Conservation (phyloP, 2,888 invertebrate genomes). For the Eucera pruinosa region DNA sequence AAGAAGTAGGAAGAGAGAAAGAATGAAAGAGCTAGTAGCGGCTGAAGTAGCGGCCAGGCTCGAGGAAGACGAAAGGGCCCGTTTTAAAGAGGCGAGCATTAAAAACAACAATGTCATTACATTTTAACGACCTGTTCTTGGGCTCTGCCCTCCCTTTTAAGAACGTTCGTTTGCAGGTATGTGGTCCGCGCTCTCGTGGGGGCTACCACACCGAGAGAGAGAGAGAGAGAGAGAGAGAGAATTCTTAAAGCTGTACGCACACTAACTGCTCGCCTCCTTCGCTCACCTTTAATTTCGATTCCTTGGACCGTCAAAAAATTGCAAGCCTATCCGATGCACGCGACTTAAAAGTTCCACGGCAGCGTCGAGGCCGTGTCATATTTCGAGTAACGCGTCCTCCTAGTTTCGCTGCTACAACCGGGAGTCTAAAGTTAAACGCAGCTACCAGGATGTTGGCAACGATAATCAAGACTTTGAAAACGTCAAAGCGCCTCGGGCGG, state of each 20-base stretch:
- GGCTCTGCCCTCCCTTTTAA: conserved; percentile 75
- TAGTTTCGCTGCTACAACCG: not conserved
- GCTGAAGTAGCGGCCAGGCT: conserved; percentile 83
- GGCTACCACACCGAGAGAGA: conserved; percentile 61
- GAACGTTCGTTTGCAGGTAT: conserved; percentile 77
- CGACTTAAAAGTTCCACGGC: not conserved
- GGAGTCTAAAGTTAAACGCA: conserved; percentile 15
- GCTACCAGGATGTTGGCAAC: not conserved
- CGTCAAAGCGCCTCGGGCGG: conserved; percentile 12
- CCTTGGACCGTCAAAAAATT: not conserved
- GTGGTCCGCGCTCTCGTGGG: conserved; percentile 72
- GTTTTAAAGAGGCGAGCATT: conserved; percentile 82
- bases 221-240: too few species aligned
- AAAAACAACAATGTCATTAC: conserved; percentile 82
- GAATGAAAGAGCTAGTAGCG: conserved; percentile 66
- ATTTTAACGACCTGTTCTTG: conserved; percentile 81
- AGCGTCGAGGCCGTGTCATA: not conserved
- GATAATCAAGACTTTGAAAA: conserved; percentile 13
- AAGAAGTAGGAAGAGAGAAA: too few species aligned
- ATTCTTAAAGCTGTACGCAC: conserved; percentile 58
- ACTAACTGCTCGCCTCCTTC: conserved; percentile 42
- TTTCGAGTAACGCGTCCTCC: not conserved
- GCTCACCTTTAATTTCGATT: not conserved
- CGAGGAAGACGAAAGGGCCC: conserved; percentile 82
- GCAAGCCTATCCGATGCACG: not conserved